Conservation (phyloP, 2,113 vertebrate genomes). For the Alectura lathami region DNA sequence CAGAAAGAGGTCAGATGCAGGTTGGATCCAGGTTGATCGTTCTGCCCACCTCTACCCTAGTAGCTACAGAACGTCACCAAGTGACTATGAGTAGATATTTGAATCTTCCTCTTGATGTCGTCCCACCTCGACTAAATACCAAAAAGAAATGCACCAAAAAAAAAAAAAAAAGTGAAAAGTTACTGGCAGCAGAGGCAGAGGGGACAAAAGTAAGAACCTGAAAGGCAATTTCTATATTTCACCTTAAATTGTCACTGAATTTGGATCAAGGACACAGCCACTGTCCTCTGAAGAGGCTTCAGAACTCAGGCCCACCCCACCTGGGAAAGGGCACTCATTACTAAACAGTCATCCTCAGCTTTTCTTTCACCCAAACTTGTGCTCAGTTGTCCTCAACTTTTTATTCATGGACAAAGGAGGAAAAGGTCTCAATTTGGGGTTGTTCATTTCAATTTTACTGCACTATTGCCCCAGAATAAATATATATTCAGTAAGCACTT, state of each 20-base stretch:
- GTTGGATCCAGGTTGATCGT: background rate
- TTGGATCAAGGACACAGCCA: background rate
- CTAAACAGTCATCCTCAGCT: background rate
- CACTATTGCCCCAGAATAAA: no score
- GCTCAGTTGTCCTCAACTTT: background rate
- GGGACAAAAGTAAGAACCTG: background rate
- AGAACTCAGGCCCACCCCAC: background rate
- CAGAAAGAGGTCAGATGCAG: background rate
- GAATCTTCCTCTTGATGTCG: background rate
- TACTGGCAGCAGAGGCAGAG: background rate
- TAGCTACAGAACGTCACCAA: background rate
- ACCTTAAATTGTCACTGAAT: background rate
- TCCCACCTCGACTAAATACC: background rate
- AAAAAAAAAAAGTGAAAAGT: background rate
- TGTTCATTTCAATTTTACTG: background rate
- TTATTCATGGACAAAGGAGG: background rate
- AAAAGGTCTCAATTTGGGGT: background rate
- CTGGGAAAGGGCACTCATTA: background rate
- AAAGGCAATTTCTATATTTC: background rate
- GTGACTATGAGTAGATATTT: rapidly evolving
- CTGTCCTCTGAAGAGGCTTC: background rate
- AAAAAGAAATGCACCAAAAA: background rate
- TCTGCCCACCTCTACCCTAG: background rate
- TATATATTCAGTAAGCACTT: background rate
- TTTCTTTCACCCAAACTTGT: background rate